These are phyloP conservation scores for Harpagoxenus sublaevis DNA, from an alignment of 2,888 invertebrate genomes.

Conservation along the genomic window DNA sequence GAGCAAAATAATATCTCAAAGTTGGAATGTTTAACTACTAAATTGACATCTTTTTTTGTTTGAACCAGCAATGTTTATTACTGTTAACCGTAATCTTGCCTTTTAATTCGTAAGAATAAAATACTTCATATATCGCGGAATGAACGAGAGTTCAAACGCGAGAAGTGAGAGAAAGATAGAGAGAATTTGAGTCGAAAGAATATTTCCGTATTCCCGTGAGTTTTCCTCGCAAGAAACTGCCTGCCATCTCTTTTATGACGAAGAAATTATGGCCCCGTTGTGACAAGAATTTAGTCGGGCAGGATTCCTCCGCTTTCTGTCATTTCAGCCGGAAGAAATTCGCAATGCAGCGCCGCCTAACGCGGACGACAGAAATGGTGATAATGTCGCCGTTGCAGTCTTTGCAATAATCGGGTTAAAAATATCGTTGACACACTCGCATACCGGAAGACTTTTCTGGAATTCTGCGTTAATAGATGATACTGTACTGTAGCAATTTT, in stretches of 20 bases:
- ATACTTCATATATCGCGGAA: not conserved
- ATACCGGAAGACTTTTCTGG: conserved; percentile 5
- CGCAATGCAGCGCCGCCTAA: not conserved
- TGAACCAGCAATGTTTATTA: not conserved
- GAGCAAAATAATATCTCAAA: not conserved
- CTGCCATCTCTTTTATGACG: conserved; percentile 48
- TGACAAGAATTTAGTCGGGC: conserved; percentile 55
- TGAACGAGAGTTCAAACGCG: not conserved
- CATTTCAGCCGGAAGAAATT: conserved; percentile 47
- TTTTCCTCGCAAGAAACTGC: conserved; percentile 46
- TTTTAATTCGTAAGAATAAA: conserved; percentile 36
- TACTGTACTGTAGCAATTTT: not conserved
- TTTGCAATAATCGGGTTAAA: conserved; percentile 41
- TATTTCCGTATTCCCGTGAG: conserved; percentile 55
- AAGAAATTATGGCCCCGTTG: conserved; percentile 54
- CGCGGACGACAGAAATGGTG: not conserved
- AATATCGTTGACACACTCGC: conserved; percentile 7
- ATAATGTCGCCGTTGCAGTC: conserved; percentile 26
- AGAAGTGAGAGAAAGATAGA: not conserved
- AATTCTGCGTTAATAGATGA: conserved; percentile 6
- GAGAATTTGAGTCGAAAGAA: conserved; percentile 23
- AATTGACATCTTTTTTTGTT: not conserved
- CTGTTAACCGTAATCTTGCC: conserved; percentile 3
- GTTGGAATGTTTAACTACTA: not conserved
- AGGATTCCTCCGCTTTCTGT: conserved; percentile 47